phyloP scores from a whole-genome alignment of 2,888 invertebrate genomes.

The Cheilosia pagana region DNA sequence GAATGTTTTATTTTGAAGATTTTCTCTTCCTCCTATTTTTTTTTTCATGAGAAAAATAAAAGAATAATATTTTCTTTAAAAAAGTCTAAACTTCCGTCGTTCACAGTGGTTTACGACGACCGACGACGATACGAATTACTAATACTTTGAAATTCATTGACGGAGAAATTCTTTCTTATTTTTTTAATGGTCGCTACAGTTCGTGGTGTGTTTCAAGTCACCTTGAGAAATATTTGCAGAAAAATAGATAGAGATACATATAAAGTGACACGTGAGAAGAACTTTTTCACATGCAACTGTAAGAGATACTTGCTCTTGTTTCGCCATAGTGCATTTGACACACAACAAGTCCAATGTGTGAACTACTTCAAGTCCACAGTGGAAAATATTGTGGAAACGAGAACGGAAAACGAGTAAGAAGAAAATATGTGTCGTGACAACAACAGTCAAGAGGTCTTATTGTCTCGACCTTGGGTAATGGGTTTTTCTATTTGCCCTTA shows the following conservation, averaged over 20 bases:
- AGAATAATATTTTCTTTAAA: conserved; percentile 9
- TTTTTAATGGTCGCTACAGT: background rate
- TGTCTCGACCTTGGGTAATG: conserved; percentile 11
- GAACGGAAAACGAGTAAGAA: conserved; percentile 10
- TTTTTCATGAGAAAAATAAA: conserved; percentile 9
- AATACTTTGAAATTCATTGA: conserved; percentile 45
- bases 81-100: conserved; percentile 28
- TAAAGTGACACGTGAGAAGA: conserved; percentile 30
- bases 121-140: background rate
- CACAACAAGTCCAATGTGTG: conserved; percentile 19
- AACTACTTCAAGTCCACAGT: conserved; percentile 3
- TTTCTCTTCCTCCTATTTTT: conserved; percentile 14
- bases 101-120: conserved; percentile 36
- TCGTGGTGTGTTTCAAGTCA: conserved; percentile 30
- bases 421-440: conserved; percentile 28
- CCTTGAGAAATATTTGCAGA: conserved; percentile 49
- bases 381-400: conserved; percentile 24
- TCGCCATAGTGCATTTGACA: background rate
- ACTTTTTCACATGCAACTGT: conserved; percentile 7
- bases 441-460: conserved; percentile 12
- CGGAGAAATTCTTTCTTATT: conserved; percentile 34
- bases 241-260: background rate
- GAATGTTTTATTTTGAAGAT: conserved; percentile 19
- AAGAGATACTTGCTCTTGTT: conserved; percentile 16
- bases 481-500: background rate